These are phyloP conservation scores for Rhagophthalmus giganteus DNA, from an alignment of 2,888 invertebrate species.

Conservation along the genomic window DNA sequence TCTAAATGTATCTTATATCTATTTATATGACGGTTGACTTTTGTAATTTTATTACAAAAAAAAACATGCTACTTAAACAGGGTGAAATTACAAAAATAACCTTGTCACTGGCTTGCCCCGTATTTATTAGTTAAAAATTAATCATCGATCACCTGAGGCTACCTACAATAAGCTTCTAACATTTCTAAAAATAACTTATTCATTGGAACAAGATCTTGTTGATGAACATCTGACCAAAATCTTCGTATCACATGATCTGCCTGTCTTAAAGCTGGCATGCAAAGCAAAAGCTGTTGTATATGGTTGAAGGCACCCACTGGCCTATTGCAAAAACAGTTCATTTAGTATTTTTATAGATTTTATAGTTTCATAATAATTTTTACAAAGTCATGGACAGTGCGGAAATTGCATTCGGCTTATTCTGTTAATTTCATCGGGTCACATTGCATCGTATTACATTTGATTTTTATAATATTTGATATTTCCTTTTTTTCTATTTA, in stretches of 20 bases:
- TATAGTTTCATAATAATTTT: too few relatives aligned
- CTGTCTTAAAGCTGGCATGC: constrained; percentile 86
- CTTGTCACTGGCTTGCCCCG: constrained; percentile 4
- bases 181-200: constrained; percentile 97
- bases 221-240: constrained; percentile 88
- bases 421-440: too few relatives aligned
- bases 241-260: constrained; percentile 86
- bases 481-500: too few relatives aligned
- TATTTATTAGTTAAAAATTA: constrained; percentile 5
- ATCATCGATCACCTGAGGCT: constrained; percentile 44
- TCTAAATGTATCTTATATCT: constrained; percentile 27
- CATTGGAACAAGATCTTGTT: constrained; percentile 88
- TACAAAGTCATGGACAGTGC: too few relatives aligned
- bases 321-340: constrained; percentile 50
- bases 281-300: constrained; percentile 83
- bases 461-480: too few relatives aligned
- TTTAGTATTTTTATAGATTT: background rate
- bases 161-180: constrained; percentile 80
- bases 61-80: constrained; percentile 12
- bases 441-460: too few relatives aligned
- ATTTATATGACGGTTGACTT: constrained; percentile 27
- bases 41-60: constrained; percentile 16
- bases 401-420: too few relatives aligned
- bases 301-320: constrained; percentile 74
- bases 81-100: constrained; percentile 19